A percentile compares a stretch with the other conserved stretches of the same genome.
phyloP scores from a whole-genome alignment of 2,113 vertebrate species.

The Tinamus guttatus region DNA sequence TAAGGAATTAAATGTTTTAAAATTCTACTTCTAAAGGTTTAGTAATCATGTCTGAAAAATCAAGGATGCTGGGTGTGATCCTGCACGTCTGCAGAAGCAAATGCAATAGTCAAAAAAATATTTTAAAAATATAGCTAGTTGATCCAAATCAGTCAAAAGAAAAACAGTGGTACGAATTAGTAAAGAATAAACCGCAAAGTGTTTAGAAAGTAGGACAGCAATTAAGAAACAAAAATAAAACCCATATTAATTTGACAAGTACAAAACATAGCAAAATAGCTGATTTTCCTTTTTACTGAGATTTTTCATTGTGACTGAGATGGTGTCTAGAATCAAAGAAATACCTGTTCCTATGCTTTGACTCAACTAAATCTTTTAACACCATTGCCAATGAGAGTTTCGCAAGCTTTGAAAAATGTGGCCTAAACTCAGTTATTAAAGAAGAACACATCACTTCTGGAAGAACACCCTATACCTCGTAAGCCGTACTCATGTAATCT shows the following conservation, averaged over 20 bases:
- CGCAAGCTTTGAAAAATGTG: neutral
- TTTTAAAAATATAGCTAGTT: neutral
- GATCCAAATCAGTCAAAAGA: neutral
- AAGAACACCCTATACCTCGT: neutral
- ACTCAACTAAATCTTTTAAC: neutral
- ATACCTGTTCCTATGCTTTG: neutral
- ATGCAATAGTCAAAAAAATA: neutral
- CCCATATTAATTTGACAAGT: neutral
- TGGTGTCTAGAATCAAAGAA: neutral
- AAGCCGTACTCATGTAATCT: neutral
- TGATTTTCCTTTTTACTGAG: neutral
- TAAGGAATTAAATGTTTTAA: neutral
- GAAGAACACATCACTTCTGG: neutral
- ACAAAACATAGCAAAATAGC: neutral
- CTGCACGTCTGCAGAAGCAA: neutral
- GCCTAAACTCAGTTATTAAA: neutral
- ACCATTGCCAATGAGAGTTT: neutral
- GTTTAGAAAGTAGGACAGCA: neutral
- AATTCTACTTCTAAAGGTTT: neutral
- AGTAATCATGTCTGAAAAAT: neutral
- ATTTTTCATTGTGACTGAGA: neutral
- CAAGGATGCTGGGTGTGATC: neutral
- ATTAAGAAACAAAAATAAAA: neutral
- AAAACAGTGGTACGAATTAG: neutral
- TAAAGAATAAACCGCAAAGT: neutral